These are phyloP conservation scores for Dicentrarchus labrax DNA, from an alignment of 2,113 vertebrate genomes.

Conservation along the genomic window DNA sequence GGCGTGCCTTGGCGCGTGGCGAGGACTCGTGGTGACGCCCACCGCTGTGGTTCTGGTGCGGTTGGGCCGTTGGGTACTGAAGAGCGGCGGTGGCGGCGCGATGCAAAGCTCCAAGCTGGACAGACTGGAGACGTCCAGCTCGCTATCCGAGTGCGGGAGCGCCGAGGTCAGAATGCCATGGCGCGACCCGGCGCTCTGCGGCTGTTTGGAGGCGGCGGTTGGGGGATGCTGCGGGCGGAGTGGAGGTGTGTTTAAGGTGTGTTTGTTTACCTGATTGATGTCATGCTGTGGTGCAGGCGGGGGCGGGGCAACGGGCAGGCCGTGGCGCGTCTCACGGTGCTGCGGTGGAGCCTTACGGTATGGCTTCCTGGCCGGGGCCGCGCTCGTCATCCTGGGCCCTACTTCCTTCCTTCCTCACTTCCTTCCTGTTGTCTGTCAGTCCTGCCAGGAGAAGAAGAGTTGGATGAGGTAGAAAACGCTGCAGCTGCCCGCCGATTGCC, in stretches of 20 bases:
- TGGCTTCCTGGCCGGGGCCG: conserved; percentile 91
- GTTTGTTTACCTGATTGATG: conserved; percentile 86
- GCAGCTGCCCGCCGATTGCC: not conserved
- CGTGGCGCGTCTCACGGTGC: conserved; percentile 92
- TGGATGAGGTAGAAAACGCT: not conserved
- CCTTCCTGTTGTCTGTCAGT: conserved; percentile 26
- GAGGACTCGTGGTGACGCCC: not conserved
- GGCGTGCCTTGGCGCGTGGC: not conserved
- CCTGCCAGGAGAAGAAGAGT: conserved; percentile 40
- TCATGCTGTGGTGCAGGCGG: conserved; percentile 80
- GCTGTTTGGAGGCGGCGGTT: conserved; percentile 37
- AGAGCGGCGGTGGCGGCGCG: conserved; percentile 44
- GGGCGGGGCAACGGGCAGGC: conserved; percentile 79
- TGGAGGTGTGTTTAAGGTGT: conserved; percentile 36
- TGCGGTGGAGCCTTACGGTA: conserved; percentile 97
- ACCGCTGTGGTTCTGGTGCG: not conserved
- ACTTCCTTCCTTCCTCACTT: conserved; percentile 12
- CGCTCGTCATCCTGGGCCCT: conserved; percentile 88
- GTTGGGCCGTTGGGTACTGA: conserved; percentile 20
- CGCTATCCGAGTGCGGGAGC: conserved; percentile 77
- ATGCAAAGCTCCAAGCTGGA: conserved; percentile 79
- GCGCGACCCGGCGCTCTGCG: not conserved
- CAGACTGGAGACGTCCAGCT: conserved; percentile 80
- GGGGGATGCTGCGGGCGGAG: conserved; percentile 43
- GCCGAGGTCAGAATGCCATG: conserved; percentile 23